Percentiles rank a stretch among this genome's conserved stretches.
These are phyloP conservation scores for Anagrus nilaparvatae DNA, from an alignment of 1,140 invertebrate genomes.

Conservation along the genomic window DNA sequence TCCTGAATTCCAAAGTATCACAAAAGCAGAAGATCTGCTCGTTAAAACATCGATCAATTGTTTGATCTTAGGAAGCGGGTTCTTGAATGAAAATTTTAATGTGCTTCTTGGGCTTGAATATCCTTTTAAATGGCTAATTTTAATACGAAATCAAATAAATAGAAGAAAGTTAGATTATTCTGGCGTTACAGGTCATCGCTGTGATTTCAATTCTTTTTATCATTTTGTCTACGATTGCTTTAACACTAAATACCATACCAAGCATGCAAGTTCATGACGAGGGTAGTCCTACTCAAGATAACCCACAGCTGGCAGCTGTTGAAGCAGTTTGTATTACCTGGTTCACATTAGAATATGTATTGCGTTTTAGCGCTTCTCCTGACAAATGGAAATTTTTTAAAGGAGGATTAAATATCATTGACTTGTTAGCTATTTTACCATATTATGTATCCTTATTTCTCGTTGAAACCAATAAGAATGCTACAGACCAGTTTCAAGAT, in stretches of 20 bases:
- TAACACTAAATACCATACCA: constrained; percentile 97
- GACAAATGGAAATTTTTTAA: constrained; percentile 99
- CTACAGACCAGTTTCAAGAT: constrained; percentile 93
- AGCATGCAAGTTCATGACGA: constrained; percentile 80
- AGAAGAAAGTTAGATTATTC: too few relatives aligned
- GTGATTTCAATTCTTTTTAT: constrained; percentile 99
- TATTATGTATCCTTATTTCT: constrained; percentile 96
- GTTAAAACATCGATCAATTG: too few relatives aligned
- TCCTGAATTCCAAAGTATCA: constrained; percentile 21
- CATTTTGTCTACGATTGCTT: constrained; percentile 93
- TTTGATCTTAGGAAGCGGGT: too few relatives aligned
- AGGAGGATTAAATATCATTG: constrained; percentile 96
- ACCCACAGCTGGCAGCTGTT: constrained; percentile 88
- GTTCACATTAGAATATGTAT: constrained; percentile 98
- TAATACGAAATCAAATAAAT: too few relatives aligned
- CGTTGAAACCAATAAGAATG: constrained; percentile 91
- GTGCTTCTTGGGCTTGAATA: too few relatives aligned
- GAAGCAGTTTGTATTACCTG: constrained; percentile 99
- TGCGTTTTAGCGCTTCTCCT: constrained; percentile 95
- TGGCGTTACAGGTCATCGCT: constrained; percentile 96
- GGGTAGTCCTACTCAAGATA: constrained; percentile 71
- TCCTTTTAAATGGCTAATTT: too few relatives aligned
- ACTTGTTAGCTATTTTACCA: constrained; percentile 95
- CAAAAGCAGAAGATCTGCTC: too few relatives aligned
- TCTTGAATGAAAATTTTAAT: too few relatives aligned